phyloP scores from a whole-genome alignment of 2,113 vertebrate genomes.

The Hemicordylus capensis region DNA sequence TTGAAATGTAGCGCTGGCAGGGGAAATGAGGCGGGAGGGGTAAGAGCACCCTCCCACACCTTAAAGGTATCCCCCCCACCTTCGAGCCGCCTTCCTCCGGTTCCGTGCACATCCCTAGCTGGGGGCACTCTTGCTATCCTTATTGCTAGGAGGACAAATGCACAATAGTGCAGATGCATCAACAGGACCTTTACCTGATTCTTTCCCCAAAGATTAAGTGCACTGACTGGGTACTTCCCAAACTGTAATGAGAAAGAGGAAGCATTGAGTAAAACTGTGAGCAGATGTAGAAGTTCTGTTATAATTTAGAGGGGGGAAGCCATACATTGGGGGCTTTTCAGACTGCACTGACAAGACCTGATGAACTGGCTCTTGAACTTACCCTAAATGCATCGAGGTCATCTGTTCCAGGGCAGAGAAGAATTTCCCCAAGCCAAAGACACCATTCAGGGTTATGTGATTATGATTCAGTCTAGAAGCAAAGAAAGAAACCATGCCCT shows the following conservation, averaged over 20 bases:
- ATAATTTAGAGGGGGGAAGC: too few species aligned
- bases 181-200: conserved; percentile 47
- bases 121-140: too few species aligned
- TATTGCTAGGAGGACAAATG: too few species aligned
- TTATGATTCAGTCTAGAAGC: conserved; percentile 80
- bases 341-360: too few species aligned
- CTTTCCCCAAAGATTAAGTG: conserved; percentile 54
- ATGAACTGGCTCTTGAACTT: conserved; percentile 25
- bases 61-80: too few species aligned
- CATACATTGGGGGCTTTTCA: too few species aligned
- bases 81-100: too few species aligned
- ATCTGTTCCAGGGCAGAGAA: conserved; percentile 65
- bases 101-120: too few species aligned
- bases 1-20: too few species aligned
- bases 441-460: conserved; percentile 68
- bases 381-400: conserved; percentile 79
- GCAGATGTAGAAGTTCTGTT: neutral
- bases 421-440: conserved; percentile 70
- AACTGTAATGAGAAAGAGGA: conserved; percentile 63
- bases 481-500: conserved; percentile 15
- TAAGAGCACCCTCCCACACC: too few species aligned
- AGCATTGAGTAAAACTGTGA: conserved; percentile 5
- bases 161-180: neutral
- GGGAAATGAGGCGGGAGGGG: too few species aligned
- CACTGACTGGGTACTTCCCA: conserved; percentile 51